phyloP scores from a whole-genome alignment of 2,113 vertebrate genomes.

The Eclectus roratus region DNA sequence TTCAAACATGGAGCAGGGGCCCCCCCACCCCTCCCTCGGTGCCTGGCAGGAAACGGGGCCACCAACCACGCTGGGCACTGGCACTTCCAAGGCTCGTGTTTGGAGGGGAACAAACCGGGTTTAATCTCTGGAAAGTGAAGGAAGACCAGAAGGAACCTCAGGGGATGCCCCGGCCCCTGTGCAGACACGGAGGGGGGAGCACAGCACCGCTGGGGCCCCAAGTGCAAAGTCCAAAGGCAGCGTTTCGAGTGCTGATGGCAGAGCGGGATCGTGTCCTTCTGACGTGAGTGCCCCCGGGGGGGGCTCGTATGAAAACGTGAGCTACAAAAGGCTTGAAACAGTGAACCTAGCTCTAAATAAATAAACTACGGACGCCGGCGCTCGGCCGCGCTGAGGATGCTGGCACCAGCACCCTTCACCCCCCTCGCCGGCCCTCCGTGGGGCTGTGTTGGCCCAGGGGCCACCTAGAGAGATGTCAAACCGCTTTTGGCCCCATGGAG shows the following conservation, averaged over 20 bases:
- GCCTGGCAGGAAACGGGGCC: background rate
- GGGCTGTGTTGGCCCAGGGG: background rate
- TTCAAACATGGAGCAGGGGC: background rate
- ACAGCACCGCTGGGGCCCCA: fast-evolving
- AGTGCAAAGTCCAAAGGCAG: conserved; percentile 33
- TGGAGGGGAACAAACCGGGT: background rate
- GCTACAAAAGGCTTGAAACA: conserved; percentile 57
- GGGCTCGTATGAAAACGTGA: conserved; percentile 26
- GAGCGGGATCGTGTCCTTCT: background rate
- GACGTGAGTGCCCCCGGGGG: background rate
- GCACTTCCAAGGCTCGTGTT: background rate
- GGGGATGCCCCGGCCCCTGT: background rate
- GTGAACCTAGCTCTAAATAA: conserved; percentile 47
- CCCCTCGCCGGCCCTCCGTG: fast-evolving
- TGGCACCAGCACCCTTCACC: background rate
- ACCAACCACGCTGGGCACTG: fast-evolving
- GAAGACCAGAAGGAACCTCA: background rate
- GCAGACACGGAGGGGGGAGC: fast-evolving
- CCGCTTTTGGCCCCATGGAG: background rate
- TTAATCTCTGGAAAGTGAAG: conserved; percentile 26
- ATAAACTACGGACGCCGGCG: background rate
- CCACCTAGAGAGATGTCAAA: background rate
- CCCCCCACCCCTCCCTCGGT: background rate
- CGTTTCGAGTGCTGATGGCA: background rate
- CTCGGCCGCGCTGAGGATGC: background rate